Evolutionary conservation across 2,113 vertebrate genomes (phyloP).

Genomic region (Zapornia atra): DNA sequence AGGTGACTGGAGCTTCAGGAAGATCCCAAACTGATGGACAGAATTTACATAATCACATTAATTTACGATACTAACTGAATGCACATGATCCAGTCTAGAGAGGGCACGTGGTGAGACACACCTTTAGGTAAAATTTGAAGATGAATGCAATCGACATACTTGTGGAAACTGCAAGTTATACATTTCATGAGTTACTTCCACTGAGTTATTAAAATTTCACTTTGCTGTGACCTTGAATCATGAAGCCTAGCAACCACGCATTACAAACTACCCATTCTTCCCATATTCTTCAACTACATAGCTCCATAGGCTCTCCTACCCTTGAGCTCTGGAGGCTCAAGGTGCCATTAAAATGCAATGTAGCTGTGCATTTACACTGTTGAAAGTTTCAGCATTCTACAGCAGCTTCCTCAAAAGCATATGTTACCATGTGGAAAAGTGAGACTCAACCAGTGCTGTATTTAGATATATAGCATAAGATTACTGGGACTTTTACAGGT

Average conservation of each 20-base stretch:
- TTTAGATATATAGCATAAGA: not conserved
- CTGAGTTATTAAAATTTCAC: not conserved
- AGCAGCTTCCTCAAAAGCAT: not conserved
- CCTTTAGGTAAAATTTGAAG: constrained; percentile 39
- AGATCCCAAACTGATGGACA: not conserved
- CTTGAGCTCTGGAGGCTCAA: not conserved
- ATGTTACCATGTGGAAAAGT: not conserved
- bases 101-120: not conserved
- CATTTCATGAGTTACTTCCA: not conserved
- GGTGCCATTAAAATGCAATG: not conserved
- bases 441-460: not conserved
- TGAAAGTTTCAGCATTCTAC: not conserved
- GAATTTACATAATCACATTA: constrained; percentile 58
- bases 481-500: not conserved
- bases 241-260: not conserved
- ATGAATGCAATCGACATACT: not conserved
- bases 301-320: not conserved
- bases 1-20: constrained; percentile 34
- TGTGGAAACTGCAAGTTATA: not conserved
- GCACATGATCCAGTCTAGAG: not conserved
- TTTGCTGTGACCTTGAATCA: constrained; percentile 32
- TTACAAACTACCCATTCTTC: not conserved
- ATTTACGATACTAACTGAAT: not conserved
- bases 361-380: not conserved
- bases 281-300: not conserved